These are phyloP conservation scores for Hyles lineata DNA, from an alignment of 2,888 invertebrate species.

Conservation along the genomic window DNA sequence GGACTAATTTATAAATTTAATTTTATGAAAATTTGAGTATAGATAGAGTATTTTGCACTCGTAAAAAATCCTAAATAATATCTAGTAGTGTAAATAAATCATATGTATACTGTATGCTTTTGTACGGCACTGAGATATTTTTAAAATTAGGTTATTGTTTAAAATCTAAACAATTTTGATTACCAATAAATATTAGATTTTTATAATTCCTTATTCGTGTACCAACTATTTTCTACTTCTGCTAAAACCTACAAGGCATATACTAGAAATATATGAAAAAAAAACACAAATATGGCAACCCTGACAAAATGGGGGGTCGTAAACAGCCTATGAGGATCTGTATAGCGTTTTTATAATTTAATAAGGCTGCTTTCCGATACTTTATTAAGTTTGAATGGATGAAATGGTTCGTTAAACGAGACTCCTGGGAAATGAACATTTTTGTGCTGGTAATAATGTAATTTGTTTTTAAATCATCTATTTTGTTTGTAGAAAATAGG, in stretches of 20 bases:
- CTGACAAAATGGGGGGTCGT: background rate
- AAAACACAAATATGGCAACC: background rate
- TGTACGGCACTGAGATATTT: background rate
- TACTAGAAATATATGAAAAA: no score
- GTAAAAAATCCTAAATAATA: no score
- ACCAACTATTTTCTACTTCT: no score
- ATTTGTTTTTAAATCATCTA: conserved; percentile 19
- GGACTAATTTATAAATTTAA: no score
- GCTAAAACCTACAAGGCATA: no score
- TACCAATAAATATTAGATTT: background rate
- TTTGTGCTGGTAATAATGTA: conserved; percentile 37
- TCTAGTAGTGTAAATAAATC: no score
- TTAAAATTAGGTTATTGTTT: no score
- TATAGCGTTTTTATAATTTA: conserved; percentile 63
- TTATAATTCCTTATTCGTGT: no score
- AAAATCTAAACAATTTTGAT: background rate
- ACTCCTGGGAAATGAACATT: conserved; percentile 49
- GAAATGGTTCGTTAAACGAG: conserved; percentile 74
- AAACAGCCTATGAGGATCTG: conserved; percentile 25
- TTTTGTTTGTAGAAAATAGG: conserved; percentile 4
- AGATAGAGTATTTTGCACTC: no score
- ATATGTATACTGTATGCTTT: background rate
- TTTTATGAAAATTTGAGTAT: no score
- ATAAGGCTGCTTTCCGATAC: conserved; percentile 77
- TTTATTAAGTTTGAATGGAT: conserved; percentile 76